Percentiles rank a stretch among this genome's conserved stretches.
phyloP scores from a whole-genome alignment of 2,113 vertebrate genomes.

The Grallaria varia region DNA sequence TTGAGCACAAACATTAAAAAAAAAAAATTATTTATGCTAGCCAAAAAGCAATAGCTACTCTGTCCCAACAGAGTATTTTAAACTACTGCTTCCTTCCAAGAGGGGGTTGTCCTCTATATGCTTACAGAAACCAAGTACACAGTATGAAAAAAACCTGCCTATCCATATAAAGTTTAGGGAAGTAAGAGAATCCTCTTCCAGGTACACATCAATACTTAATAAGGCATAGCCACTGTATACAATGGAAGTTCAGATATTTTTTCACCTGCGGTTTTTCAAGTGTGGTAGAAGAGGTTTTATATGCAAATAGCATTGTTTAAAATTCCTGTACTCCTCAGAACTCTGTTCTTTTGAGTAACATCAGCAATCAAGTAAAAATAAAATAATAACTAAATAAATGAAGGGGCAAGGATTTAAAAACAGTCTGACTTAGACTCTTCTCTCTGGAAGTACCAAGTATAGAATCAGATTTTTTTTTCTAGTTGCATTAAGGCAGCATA shows the following conservation, averaged over 20 bases:
- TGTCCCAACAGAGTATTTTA: background rate
- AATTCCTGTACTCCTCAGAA: background rate
- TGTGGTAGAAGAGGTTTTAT: background rate
- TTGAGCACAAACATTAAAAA: background rate
- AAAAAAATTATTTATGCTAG: background rate
- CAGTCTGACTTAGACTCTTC: background rate
- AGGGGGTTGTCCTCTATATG: background rate
- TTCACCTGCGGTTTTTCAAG: background rate
- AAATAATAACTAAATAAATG: background rate
- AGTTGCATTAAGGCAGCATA: background rate
- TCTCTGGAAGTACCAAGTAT: background rate
- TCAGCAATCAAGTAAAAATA: background rate
- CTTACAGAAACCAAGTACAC: background rate
- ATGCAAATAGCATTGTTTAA: background rate
- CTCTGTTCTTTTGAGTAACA: background rate
- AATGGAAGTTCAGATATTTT: background rate
- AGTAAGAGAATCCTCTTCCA: background rate
- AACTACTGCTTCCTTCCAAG: background rate
- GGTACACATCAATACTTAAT: background rate
- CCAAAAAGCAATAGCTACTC: background rate
- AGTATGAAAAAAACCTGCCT: background rate
- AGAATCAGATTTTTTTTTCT: background rate
- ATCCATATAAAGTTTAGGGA: background rate
- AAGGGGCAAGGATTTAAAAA: rapidly evolving
- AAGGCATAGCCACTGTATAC: background rate